phyloP scores from a whole-genome alignment of 2,113 vertebrate genomes.

The Petroica traversi region DNA sequence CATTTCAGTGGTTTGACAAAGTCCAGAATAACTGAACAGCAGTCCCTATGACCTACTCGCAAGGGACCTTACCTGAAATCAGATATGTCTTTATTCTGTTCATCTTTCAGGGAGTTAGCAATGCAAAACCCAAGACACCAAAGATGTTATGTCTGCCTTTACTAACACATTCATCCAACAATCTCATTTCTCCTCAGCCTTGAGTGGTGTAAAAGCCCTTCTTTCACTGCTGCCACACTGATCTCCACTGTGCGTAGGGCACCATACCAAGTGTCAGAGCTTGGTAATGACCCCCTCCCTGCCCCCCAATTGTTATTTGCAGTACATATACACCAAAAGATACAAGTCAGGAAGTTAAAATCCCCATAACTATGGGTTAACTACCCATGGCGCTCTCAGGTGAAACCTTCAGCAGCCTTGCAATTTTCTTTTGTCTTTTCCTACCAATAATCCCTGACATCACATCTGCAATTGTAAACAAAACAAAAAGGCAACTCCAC shows the following conservation, averaged over 20 bases:
- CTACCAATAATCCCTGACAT: not conserved
- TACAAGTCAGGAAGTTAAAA: accelerated
- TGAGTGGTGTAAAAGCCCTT: not conserved
- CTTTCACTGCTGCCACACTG: not conserved
- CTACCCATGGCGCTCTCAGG: not conserved
- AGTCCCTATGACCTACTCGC: not conserved
- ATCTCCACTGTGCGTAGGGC: not conserved
- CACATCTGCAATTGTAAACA: not conserved
- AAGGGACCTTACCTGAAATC: not conserved
- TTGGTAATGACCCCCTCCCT: not conserved
- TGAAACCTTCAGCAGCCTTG: accelerated
- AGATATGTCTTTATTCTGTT: too few species aligned
- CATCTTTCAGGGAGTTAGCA: too few species aligned
- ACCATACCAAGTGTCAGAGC: not conserved
- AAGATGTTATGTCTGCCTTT: not conserved
- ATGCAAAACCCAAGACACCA: not conserved
- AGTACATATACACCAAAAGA: not conserved
- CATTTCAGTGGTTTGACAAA: not conserved
- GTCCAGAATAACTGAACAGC: not conserved
- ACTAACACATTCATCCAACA: accelerated
- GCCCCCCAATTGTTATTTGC: not conserved
- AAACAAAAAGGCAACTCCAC: not conserved
- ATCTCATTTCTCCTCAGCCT: not conserved
- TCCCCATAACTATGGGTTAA: not conserved
- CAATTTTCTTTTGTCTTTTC: not conserved